These are phyloP conservation scores for Andricus grossulariae DNA, from an alignment of 1,140 invertebrate genomes.

Conservation along the genomic window DNA sequence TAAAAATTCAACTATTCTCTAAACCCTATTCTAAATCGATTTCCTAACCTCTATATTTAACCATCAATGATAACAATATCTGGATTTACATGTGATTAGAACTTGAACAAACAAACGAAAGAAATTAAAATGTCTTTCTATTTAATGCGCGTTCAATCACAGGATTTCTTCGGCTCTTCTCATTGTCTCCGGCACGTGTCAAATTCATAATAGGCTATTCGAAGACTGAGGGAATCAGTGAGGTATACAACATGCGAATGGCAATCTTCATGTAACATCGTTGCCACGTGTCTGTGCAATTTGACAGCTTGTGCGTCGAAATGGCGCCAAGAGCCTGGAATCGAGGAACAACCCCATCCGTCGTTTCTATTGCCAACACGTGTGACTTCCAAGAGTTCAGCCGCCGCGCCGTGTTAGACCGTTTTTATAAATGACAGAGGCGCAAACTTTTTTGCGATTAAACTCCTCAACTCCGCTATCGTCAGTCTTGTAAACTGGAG, in stretches of 20 bases:
- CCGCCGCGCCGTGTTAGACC: background rate
- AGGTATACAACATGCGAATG: conserved; percentile 7
- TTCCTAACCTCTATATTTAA: too few relatives aligned
- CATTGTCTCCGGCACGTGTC: conserved; percentile 64
- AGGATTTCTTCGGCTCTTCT: conserved; percentile 52
- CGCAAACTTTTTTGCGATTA: background rate
- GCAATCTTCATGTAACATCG: conserved; percentile 56
- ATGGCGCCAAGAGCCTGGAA: conserved; percentile 40
- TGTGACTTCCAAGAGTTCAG: conserved; percentile 17
- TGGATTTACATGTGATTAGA: conserved; percentile 41
- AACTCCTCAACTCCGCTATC: background rate
- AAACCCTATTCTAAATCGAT: too few relatives aligned
- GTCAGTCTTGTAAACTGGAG: background rate
- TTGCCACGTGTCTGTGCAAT: conserved; percentile 64
- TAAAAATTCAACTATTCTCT: too few relatives aligned
- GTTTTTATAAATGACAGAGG: background rate
- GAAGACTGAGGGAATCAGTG: conserved; percentile 35
- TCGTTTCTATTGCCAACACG: conserved; percentile 18
- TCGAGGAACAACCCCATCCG: conserved; percentile 42
- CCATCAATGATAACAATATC: too few relatives aligned
- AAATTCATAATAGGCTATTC: conserved; percentile 54
- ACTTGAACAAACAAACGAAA: conserved; percentile 3
- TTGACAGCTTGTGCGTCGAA: conserved; percentile 55
- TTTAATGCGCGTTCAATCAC: conserved; percentile 64
- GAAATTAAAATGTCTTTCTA: conserved; percentile 55